A percentile compares a stretch with the other conserved stretches of the same genome.
phyloP scores from a whole-genome alignment of 1,140 invertebrate species.

The Ceratina japonica region DNA sequence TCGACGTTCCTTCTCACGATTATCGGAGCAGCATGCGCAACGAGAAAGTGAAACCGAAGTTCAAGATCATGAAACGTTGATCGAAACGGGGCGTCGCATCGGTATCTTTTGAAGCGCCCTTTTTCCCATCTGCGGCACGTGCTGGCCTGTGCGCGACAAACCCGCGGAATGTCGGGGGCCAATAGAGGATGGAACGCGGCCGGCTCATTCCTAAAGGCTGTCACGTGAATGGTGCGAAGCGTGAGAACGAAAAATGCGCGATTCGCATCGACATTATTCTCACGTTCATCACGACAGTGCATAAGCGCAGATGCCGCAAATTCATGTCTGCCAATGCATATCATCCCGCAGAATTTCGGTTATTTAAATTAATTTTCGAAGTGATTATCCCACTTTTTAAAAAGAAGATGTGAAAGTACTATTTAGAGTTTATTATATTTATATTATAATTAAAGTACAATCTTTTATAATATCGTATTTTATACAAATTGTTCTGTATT shows the following conservation, averaged over 20 bases:
- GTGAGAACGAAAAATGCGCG: conserved; percentile 57
- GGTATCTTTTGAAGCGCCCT: conserved; percentile 21
- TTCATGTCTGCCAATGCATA: too few species aligned
- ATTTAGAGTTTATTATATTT: too few species aligned
- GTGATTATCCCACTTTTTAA: too few species aligned
- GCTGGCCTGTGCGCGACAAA: conserved; percentile 29
- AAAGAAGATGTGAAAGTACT: too few species aligned
- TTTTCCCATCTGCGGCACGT: conserved; percentile 24
- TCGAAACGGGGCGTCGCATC: conserved; percentile 12
- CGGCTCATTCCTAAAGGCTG: conserved; percentile 49
- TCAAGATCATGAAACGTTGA: conserved; percentile 18
- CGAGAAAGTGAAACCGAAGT: conserved; percentile 51
- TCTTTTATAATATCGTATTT: too few species aligned
- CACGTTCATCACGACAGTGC: conserved; percentile 42
- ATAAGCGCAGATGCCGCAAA: conserved; percentile 14
- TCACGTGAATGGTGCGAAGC: conserved; percentile 27
- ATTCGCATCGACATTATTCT: conserved; percentile 43
- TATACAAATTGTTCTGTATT: too few species aligned
- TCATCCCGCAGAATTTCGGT: too few species aligned
- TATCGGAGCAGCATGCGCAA: conserved; percentile 42
- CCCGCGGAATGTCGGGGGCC: conserved; percentile 17
- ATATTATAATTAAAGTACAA: too few species aligned
- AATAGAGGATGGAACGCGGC: conserved; percentile 45
- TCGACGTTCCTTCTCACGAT: conserved; percentile 53
- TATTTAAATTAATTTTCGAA: too few species aligned